Evolutionary conservation across 2,797 vertebrate genomes (phyloP), one percentile per base, ranked within the genome.

Genomic region (Enteromius radiatus): DNA sequence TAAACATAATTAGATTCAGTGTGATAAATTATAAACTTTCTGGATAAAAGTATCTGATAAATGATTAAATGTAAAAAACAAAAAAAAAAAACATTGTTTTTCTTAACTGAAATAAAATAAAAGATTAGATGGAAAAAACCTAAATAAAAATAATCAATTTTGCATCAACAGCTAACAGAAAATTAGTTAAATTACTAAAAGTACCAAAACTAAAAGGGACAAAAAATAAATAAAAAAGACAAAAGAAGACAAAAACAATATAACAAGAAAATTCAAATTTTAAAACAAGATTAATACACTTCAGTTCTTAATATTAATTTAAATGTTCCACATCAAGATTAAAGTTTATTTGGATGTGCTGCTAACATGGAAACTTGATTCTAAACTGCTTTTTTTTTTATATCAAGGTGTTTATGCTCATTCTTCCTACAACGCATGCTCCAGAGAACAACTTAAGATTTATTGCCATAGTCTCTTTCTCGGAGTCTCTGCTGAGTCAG

Each of bases 401-500:
- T 19, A 1, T 23, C 15, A 63, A 17, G 14, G 2, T 21, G 3
- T 77, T 47, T 38, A 14, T 2, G 1, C 47, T 54, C 11, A 33
- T 54, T 54, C 47, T 54, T 36, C 31, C 47, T 36, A 23, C 19
- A 54, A n/a, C 19, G 33, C 45, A 19, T 38, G 56, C n/a, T 26
- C 12, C 21, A 43, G 3, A n/a, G 36, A 45, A 43, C 52, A 31
- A 59, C 63, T 65, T 75, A 23, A 4, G 7, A 54, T 54, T 65
- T 74, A 74, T 65, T 15, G 63, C 70, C 61, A 52, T 54, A 28
- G 45, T 52, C 78, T 80, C 43, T 69, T 70, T 21, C 49, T 41
- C 23, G 2, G 65, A 73, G 41, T 38, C 45, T 61, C 74, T 77
- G 74, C 81, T 83, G 81, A 83, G 52, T 83, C 74, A 77, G 81